These are phyloP conservation scores for Girardinichthys multiradiatus DNA, from an alignment of 2,113 vertebrate genomes.

Conservation along the genomic window DNA sequence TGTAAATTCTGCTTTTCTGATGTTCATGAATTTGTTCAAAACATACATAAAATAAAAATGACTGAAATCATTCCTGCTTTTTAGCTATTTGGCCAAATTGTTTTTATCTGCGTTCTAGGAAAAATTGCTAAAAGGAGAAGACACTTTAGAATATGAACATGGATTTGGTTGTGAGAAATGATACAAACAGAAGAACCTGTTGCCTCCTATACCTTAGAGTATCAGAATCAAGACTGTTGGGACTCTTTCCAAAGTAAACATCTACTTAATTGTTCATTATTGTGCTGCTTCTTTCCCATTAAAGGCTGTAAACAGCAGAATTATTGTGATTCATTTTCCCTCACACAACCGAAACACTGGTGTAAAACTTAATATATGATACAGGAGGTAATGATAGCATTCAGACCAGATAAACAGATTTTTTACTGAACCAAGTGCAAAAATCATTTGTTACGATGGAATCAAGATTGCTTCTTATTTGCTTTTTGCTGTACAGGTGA, in stretches of 20 bases:
- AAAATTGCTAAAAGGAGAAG: not conserved
- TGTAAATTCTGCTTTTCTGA: not conserved
- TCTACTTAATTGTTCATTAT: no score
- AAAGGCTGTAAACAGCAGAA: no score
- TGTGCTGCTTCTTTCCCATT: no score
- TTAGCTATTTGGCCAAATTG: not conserved
- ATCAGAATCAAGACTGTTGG: no score
- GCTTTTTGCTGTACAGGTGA: constrained; percentile 82
- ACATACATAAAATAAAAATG: no score
- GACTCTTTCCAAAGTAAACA: no score
- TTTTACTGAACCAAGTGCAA: no score
- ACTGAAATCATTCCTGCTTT: not conserved
- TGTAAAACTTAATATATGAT: not conserved
- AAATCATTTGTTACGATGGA: no score
- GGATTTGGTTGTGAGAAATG: not conserved
- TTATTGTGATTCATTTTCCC: no score
- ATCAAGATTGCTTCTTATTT: no score
- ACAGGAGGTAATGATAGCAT: not conserved
- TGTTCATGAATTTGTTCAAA: not conserved
- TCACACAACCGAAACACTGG: not conserved
- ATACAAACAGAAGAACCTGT: not conserved
- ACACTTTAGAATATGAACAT: not conserved
- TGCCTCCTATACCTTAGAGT: no score
- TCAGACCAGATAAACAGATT: not conserved
- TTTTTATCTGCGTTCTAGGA: not conserved